Evolutionary conservation across 1,140 invertebrate genomes (phyloP).

Genomic region (Goniozus legneri): DNA sequence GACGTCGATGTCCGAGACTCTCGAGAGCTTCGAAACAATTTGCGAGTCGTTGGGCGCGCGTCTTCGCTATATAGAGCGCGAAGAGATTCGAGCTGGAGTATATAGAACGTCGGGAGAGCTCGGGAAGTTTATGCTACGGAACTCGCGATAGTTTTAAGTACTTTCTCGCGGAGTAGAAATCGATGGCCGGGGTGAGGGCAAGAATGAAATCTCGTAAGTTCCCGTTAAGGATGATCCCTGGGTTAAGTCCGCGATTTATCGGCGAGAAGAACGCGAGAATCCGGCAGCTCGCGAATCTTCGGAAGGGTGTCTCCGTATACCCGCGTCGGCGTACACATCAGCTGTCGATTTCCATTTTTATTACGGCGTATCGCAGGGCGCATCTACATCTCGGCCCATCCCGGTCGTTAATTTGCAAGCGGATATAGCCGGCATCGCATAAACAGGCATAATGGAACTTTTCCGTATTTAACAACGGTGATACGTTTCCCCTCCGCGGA

Average conservation of each 20-base stretch:
- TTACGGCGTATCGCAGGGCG: slow-evolving; percentile 10
- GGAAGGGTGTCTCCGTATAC: slow-evolving; percentile 8
- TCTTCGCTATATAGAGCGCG: no score
- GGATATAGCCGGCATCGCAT: slow-evolving; percentile 17
- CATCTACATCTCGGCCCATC: slow-evolving; percentile 15
- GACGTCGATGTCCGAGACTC: no score
- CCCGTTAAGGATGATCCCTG: slow-evolving; percentile 20
- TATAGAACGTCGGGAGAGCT: no score
- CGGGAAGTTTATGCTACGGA: no score
- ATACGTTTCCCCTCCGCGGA: no score
- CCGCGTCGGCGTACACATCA: no score
- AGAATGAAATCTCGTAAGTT: slow-evolving; percentile 9
- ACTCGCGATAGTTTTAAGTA: slow-evolving; percentile 9
- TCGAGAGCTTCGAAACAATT: no score
- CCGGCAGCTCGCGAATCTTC: slow-evolving; percentile 2
- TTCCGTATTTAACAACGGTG: no score
- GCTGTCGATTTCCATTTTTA: slow-evolving; percentile 27
- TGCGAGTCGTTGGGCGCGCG: no score
- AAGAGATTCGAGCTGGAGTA: no score
- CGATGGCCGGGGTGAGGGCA: slow-evolving; percentile 16
- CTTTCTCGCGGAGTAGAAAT: slow-evolving; percentile 8
- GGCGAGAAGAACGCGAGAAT: slow-evolving; percentile 11
- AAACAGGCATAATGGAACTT: no score
- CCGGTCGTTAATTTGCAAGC: slow-evolving; percentile 22
- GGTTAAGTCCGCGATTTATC: slow-evolving; percentile 23